Base-by-base conservation (phyloP, 2,888 invertebrate genomes). In the Drosophila meridiana region DNA sequence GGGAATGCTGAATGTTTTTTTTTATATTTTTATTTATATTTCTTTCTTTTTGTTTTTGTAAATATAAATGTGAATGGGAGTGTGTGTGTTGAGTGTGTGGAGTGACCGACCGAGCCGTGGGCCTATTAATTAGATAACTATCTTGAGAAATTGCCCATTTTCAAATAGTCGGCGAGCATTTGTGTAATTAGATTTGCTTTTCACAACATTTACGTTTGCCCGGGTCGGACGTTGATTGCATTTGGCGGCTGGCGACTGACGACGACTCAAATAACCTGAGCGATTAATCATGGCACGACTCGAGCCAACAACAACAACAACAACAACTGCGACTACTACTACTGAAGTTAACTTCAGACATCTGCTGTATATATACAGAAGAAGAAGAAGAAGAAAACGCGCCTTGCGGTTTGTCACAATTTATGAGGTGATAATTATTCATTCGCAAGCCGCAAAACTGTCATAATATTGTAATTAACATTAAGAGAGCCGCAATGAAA, bases 151-250 rank as follows among this genome's bases (percentile, higher is more conserved):
- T 93, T 92, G 93, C 91, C 86, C 88, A 83, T 90, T 93, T 88
- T 92, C 90, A 92, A 92, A 92, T 92, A 92, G 92, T 91, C 87
- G 77, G 72, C 82, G 79, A 68, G 80, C 92, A 85, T 92, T 92
- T 91, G 93, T 93, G 93, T 93, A 93, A 93, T 93, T 93, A 93
- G 92, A 92, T 92, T 92, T 92, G 87, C 92, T 88, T 91, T 91
- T 91, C 91, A 91, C 90, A 91, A 91, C 89, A 91, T 90, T 90
- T 91, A 84, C 89, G 87, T 90, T 90, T 74, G 55, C 47, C 40
- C 56, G 26, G 80, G 13, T 53, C 55, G 65, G 48, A 71, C 84
- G 88, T 85, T 84, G 86, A 88, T 80, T 86, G 80, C 86, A 89
- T 87, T 89, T 89, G 85, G 72, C 86, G 87, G 80, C 83, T 76